Evolutionary conservation across 1,140 invertebrate species (phyloP), one percentile per base, ranked within the genome.

Genomic region (Atopsyche davidsoni): DNA sequence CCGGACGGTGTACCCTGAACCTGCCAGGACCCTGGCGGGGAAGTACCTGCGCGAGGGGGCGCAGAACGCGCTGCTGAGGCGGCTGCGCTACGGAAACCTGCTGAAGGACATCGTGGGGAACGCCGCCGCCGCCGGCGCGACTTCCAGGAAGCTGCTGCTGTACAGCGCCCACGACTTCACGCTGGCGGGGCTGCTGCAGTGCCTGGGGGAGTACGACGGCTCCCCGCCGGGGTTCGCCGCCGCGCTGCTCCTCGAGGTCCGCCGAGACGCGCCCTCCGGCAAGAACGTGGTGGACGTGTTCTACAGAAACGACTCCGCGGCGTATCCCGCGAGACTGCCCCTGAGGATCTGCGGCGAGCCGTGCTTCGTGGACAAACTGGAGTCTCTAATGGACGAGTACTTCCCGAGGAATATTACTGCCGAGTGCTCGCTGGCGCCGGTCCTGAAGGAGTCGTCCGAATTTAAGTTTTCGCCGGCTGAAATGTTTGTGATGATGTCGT

Each of bases 151-250:
- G 10, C 4, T 58, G 4, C 16, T 48, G 14, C 10, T 51, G 0
- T 58, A 55, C 42, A 52, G 52, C 24, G 52, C 16, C 10, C 52
- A 58, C 36, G 57, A 58, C 18, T 42, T 42, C 3, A 55, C 35
- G 1, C 10, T 58, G 10, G 41, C 39, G 3, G 57, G 52, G 10
- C n/a, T 58, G n/a, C 25, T 55, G 28, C 46, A 40, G 23, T 22
- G 31, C 4, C 13, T 58, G 17, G 40, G 36, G 1, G 4, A 36
- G 2, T 58, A 45, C 23, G 47, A 55, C 16, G 48, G 44, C 16
- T 4, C 21, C 1, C 52, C 52, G 9, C 32, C 45, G 2, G 52
- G 41, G 2, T 58, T 58, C 34, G 44, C 57, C 9, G 22, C 57
- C 4, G 44, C 48, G 3, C 9, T 58, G 1, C 28, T 51, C 1